phyloP scores from a whole-genome alignment of 2,113 vertebrate genomes.

The Lontra canadensis region DNA sequence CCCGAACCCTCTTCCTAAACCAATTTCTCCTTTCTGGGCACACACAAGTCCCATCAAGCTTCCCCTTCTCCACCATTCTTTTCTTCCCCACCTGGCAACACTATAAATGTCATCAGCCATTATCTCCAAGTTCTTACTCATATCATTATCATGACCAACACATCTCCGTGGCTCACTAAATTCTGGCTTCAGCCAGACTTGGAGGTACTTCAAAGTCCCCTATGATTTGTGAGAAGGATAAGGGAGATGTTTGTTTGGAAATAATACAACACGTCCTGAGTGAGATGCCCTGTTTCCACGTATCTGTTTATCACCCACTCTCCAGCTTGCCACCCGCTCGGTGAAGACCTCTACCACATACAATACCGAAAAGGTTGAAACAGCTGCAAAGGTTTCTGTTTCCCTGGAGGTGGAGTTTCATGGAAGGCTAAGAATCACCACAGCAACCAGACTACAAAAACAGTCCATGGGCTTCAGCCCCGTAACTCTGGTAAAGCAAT shows the following conservation, averaged over 20 bases:
- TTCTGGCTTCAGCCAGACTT: conserved; percentile 13
- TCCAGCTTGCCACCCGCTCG: conserved; percentile 31
- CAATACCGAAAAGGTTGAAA: conserved; percentile 74
- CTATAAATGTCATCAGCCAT: background rate
- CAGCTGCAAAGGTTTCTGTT: conserved; percentile 78
- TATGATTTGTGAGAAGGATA: background rate
- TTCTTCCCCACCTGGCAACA: background rate
- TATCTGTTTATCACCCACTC: background rate
- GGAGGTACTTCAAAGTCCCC: conserved; percentile 61
- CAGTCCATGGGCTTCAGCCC: conserved; percentile 82
- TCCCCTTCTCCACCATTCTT: background rate
- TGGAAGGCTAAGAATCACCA: conserved; percentile 85
- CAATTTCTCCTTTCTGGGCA: background rate
- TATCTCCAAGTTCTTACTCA: background rate
- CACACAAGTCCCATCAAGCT: background rate
- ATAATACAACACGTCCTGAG: background rate
- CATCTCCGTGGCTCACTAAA: conserved; percentile 20
- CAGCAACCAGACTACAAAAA: conserved; percentile 89
- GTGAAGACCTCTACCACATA: conserved; percentile 74
- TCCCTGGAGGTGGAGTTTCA: conserved; percentile 84
- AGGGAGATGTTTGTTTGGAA: conserved; percentile 29
- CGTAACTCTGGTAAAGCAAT: conserved; percentile 86
- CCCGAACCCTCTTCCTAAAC: background rate
- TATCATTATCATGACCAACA: background rate
- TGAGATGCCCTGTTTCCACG: conserved; percentile 18